Evolutionary conservation across 2,113 vertebrate species (phyloP), one percentile per base, ranked within the genome.

Genomic region (Dromas ardeola): DNA sequence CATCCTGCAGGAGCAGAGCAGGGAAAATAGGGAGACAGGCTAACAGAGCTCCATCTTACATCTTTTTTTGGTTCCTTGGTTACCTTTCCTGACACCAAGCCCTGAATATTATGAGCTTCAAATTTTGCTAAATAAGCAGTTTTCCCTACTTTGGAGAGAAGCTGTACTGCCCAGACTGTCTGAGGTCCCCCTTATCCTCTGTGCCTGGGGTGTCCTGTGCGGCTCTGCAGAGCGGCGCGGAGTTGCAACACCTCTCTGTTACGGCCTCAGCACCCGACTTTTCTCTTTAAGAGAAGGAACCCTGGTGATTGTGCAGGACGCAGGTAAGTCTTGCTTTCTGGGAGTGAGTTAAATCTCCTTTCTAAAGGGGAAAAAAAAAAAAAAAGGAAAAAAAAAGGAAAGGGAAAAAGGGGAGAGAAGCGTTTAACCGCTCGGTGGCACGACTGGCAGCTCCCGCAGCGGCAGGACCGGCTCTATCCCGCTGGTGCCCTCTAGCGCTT

Each of bases 401-500:
- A 27, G 6, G 3, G 4, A 7, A 15, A 38, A 58, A 6, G 14
- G 30, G 25, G 17, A 26, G 25, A 18, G 8, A 34, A 25, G 26
- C 1, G 14, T 29, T 73, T 2, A 15, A 18, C 6, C 0, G 7
- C 32, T 11, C 3, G 25, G 1, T 3, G 27, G 22, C 30, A 7
- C 2, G 5, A 3, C 47, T 11, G 47, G 20, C 8, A 12, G 23
- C 49, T 22, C 4, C 42, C 3, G 81, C 66, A 17, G 59, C 42
- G 0, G 22, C 5, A 45, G 32, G 23, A n/a, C 36, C 2, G 81
- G 84, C 52, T 7, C 1, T 49, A 90, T 96, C 91, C 52, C 77
- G 72, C 50, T 77, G 95, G 95, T 92, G 92, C 95, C 97, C 96
- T 89, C 97, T 97, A 96, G 97, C 67, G 97, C 96, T 81, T 23